Evolutionary conservation across 2,888 invertebrate species (phyloP).

Genomic region (Steinernema hermaphroditum): DNA sequence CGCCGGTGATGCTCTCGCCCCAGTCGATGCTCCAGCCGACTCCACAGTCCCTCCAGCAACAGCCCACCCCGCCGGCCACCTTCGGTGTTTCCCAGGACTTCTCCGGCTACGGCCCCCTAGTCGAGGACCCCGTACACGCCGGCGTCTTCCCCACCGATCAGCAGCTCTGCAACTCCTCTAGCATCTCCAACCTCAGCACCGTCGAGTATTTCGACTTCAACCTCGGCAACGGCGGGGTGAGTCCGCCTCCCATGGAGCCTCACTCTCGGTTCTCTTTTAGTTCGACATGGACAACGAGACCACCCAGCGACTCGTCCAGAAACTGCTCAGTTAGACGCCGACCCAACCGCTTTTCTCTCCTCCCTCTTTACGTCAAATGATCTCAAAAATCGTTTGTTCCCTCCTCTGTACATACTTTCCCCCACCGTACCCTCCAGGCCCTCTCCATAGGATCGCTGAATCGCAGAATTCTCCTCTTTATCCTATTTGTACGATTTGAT

Average conservation of each 20-base stretch:
- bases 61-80: conserved; percentile 14
- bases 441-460: neutral
- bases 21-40: conserved; percentile 20
- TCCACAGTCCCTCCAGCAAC: conserved; percentile 16
- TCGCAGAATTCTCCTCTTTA: neutral
- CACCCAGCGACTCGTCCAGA: conserved; percentile 17
- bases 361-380: conserved; percentile 27
- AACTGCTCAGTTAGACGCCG: conserved; percentile 28
- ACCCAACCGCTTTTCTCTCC: conserved; percentile 23
- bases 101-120: neutral
- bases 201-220: conserved; percentile 29
- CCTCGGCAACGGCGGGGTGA: conserved; percentile 29
- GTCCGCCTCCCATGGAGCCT: too few relatives aligned
- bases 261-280: neutral
- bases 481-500: neutral
- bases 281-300: conserved; percentile 32
- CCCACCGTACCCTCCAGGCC: neutral
- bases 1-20: conserved; percentile 11
- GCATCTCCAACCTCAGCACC: conserved; percentile 24
- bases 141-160: conserved; percentile 4
- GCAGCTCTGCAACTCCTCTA: conserved; percentile 20
- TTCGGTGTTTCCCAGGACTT: neutral
- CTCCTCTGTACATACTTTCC: conserved; percentile 24
- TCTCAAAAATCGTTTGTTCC: conserved; percentile 30
- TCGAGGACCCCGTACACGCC: neutral